Conservation (phyloP, 2,113 vertebrate genomes). For the Aplodontia rufa region DNA sequence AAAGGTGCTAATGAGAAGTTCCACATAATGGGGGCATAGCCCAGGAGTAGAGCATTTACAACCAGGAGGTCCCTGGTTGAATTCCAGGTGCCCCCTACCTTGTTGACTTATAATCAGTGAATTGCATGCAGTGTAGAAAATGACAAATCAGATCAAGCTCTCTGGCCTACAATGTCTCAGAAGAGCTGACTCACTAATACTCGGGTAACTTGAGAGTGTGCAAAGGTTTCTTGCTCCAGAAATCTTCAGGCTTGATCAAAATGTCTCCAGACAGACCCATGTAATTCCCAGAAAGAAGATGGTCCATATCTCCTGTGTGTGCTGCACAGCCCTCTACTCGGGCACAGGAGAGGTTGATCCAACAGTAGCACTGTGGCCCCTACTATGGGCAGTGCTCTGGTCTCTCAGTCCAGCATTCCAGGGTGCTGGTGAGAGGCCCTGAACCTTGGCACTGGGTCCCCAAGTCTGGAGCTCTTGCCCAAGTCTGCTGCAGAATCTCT, state of each 20-base stretch:
- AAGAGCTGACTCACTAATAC: background rate
- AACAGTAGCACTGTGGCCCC: rapidly evolving
- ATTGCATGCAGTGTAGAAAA: background rate
- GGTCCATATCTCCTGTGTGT: background rate
- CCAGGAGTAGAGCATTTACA: conserved; percentile 36
- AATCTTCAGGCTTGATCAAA: too few relatives aligned
- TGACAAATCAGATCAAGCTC: background rate
- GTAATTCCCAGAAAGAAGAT: too few relatives aligned
- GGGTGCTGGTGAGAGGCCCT: background rate
- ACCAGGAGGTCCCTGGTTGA: conserved; percentile 26
- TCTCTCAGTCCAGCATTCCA: background rate
- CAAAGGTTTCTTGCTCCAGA: too few relatives aligned
- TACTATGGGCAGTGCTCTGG: background rate
- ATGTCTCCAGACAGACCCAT: too few relatives aligned
- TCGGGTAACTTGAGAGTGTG: background rate
- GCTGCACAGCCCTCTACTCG: rapidly evolving
- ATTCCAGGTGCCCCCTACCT: background rate
- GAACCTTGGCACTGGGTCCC: background rate
- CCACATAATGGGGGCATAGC: background rate
- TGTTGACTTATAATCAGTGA: background rate
- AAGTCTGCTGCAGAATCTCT: background rate
- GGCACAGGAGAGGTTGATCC: background rate
- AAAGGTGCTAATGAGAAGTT: background rate
- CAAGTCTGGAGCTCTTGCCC: background rate
- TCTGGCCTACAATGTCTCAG: background rate